These are phyloP conservation scores for Apantesis nais DNA, from an alignment of 2,888 invertebrate species.

Conservation along the genomic window DNA sequence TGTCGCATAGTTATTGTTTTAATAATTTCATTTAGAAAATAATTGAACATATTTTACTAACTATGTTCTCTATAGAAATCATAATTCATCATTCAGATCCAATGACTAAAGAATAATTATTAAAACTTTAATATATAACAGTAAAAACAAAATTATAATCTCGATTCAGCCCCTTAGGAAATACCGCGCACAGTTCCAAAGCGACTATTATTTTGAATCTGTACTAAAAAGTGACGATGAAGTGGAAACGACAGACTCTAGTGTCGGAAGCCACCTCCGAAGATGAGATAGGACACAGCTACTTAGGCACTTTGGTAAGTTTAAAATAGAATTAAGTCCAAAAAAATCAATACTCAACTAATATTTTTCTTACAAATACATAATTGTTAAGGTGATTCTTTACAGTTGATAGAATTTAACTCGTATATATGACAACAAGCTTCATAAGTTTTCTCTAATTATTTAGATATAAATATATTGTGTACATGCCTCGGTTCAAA, in stretches of 20 bases:
- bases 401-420: too few species aligned
- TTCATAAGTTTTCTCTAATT: too few species aligned
- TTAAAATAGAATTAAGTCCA: neutral
- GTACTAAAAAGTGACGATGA: constrained; percentile 59
- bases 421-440: too few species aligned
- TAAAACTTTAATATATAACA: neutral
- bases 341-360: neutral
- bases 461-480: too few species aligned
- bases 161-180: constrained; percentile 19
- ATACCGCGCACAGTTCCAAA: constrained; percentile 26
- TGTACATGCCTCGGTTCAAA: too few species aligned
- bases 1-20: neutral
- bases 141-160: constrained; percentile 11
- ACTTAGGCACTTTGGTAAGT: constrained; percentile 81
- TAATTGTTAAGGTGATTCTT: too few species aligned
- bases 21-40: too few species aligned
- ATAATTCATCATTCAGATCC: neutral
- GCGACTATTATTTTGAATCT: constrained; percentile 29
- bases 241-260: constrained; percentile 67
- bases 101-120: neutral
- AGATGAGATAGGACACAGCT: constrained; percentile 80
- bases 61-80: neutral
- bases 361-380: neutral
- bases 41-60: neutral
- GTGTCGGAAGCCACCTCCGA: constrained; percentile 81